phyloP scores from a whole-genome alignment of 2,113 vertebrate species.

The Propithecus coquereli region DNA sequence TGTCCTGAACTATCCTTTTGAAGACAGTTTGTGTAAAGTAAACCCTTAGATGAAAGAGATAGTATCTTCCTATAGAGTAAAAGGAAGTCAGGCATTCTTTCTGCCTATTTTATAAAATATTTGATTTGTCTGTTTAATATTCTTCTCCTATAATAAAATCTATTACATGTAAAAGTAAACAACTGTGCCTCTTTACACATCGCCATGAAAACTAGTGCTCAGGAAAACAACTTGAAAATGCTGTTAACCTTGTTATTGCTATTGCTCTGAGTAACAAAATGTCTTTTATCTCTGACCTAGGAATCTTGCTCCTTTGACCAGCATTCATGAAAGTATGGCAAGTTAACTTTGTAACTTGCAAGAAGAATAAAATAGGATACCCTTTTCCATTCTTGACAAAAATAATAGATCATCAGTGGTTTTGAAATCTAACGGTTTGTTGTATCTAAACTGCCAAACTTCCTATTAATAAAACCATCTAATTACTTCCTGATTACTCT shows the following conservation, averaged over 20 bases:
- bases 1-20: neutral
- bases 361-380: neutral
- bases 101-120: neutral
- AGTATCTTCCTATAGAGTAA: neutral
- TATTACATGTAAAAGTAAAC: accelerated
- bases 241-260: neutral
- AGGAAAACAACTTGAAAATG: neutral
- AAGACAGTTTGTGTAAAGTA: neutral
- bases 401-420: neutral
- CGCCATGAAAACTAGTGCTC: neutral
- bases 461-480: neutral
- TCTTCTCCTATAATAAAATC: neutral
- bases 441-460: neutral
- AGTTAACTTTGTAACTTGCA: neutral
- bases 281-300: neutral
- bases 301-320: neutral
- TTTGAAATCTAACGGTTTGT: neutral
- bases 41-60: neutral
- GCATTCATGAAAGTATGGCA: neutral
- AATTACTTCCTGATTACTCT: neutral
- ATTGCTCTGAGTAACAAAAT: neutral
- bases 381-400: neutral
- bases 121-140: neutral
- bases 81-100: neutral
- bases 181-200: neutral